Evolutionary conservation across 2,113 vertebrate species (phyloP).

Genomic region (Austrofundulus limnaeus): DNA sequence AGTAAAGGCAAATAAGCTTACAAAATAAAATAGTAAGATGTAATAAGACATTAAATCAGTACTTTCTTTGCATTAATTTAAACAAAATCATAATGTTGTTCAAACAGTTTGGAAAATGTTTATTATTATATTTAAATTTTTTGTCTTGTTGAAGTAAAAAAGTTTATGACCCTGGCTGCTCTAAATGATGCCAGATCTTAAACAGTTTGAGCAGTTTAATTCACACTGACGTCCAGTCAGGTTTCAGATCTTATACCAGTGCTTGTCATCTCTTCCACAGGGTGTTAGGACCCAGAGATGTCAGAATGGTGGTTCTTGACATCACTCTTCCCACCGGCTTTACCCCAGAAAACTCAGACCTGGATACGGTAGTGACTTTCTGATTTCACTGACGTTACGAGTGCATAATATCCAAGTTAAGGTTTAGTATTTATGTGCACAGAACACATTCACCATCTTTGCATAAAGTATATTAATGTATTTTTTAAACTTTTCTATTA

Average conservation of each 20-base stretch:
- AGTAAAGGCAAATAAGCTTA: no score
- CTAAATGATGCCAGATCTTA: no score
- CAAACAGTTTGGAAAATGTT: no score
- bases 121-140: no score
- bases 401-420: neutral
- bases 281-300: conserved; percentile 65
- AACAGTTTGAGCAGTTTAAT: no score
- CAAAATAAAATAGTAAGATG: no score
- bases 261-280: conserved; percentile 39
- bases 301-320: conserved; percentile 78
- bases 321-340: conserved; percentile 79
- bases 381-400: neutral
- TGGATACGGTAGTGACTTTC: conserved; percentile 69
- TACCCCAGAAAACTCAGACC: conserved; percentile 75
- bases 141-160: no score
- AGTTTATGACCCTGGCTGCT: no score
- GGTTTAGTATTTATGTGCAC: neutral
- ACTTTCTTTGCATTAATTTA: no score
- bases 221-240: neutral
- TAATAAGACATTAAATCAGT: no score
- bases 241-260: neutral
- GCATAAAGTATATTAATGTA: neutral
- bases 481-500: neutral
- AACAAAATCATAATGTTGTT: no score
- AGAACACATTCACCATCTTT: neutral